Conservation (phyloP, 2,113 vertebrate genomes). For the Erythrocercus mccallii region DNA sequence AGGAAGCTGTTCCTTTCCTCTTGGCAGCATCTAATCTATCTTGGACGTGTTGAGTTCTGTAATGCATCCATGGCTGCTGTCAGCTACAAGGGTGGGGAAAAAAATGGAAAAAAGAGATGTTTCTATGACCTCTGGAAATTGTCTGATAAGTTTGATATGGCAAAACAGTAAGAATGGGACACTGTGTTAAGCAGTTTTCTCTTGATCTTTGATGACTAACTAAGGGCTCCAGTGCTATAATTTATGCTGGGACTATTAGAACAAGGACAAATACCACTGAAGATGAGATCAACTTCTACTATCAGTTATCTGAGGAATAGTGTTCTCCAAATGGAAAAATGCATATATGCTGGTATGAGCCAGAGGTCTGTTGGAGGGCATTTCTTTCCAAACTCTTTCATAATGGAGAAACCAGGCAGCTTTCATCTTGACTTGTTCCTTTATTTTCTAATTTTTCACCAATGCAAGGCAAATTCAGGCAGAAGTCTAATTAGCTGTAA, state of each 20-base stretch:
- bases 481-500: not conserved
- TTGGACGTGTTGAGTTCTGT: not conserved
- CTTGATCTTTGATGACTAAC: not conserved
- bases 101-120: not conserved
- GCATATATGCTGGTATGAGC: not conserved
- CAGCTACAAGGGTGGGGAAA: not conserved
- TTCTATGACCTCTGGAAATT: not conserved
- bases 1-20: not conserved
- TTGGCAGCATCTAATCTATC: not conserved
- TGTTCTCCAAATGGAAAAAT: not conserved
- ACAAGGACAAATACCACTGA: not conserved
- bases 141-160: not conserved
- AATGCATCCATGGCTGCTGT: not conserved
- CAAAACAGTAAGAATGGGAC: not conserved
- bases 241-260: not conserved
- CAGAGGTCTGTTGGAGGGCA: not conserved
- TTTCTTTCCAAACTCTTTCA: not conserved
- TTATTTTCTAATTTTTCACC: not conserved
- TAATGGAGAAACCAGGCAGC: not conserved
- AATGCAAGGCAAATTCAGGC: not conserved
- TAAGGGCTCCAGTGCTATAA: not conserved
- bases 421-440: not conserved
- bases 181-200: not conserved
- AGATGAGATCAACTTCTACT: constrained; percentile 34
- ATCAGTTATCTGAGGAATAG: not conserved